These are phyloP conservation scores for Centrocercus urophasianus DNA, from an alignment of 2,113 vertebrate species.

Conservation along the genomic window DNA sequence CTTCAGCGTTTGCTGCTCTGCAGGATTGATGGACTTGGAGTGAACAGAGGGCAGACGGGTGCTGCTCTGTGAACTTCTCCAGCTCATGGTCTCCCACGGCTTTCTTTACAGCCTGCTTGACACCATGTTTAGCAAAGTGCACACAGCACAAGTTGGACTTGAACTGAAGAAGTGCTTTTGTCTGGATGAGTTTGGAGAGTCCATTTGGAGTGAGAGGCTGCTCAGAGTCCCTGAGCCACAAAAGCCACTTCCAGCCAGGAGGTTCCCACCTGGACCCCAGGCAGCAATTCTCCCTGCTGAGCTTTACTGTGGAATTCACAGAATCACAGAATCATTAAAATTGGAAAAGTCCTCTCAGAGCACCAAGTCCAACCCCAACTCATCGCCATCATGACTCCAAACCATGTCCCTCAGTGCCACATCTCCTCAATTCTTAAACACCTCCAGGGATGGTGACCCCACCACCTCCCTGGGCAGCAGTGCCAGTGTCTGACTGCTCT, in stretches of 20 bases:
- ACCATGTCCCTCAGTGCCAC: no score
- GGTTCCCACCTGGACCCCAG: background rate
- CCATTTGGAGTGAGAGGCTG: background rate
- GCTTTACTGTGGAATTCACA: background rate
- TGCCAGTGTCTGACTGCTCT: no score
- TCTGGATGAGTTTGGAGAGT: fast-evolving
- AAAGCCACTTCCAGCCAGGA: background rate
- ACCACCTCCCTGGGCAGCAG: no score
- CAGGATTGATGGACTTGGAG: background rate
- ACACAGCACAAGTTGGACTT: background rate
- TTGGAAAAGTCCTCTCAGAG: no score
- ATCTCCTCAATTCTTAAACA: no score
- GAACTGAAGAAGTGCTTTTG: background rate
- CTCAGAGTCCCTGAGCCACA: background rate
- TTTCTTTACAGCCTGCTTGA: background rate
- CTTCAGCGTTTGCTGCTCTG: fast-evolving
- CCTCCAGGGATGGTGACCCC: no score
- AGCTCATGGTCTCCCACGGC: background rate
- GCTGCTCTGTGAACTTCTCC: background rate
- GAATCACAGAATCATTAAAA: no score
- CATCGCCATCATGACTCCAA: no score
- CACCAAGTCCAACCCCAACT: no score
- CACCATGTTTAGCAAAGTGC: background rate
- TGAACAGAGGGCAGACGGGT: background rate
- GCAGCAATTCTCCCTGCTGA: background rate